Conservation (phyloP, 2,797 vertebrate species). For the Danio choprae region DNA sequence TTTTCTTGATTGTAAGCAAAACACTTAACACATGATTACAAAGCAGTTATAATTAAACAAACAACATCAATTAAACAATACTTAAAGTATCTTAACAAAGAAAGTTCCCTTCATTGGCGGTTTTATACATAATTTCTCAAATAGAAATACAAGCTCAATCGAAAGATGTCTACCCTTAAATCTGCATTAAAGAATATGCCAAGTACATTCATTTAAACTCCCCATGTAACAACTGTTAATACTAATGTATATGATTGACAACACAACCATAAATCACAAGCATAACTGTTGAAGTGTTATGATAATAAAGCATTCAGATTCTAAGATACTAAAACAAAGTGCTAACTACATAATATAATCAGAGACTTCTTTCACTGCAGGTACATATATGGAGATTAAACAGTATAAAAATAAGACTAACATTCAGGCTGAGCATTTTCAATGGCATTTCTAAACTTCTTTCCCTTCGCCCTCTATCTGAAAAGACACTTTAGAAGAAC, state of each 20-base stretch:
- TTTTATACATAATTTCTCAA: slow-evolving; percentile 2
- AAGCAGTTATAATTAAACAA: background rate
- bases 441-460: background rate
- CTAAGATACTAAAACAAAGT: slow-evolving; percentile 27
- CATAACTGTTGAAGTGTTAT: slow-evolving; percentile 1
- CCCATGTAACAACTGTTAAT: background rate
- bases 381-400: background rate
- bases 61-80: background rate
- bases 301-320: slow-evolving; percentile 2
- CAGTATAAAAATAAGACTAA: slow-evolving; percentile 4
- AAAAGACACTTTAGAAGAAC: slow-evolving; percentile 31
- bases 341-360: slow-evolving; percentile 1
- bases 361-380: background rate
- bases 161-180: slow-evolving; percentile 1
- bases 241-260: background rate
- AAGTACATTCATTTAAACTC: slow-evolving; percentile 5
- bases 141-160: background rate
- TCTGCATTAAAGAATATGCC: background rate
- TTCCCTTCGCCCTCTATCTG: background rate
- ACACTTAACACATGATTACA: background rate
- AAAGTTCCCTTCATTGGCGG: background rate
- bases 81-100: background rate
- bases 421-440: background rate
- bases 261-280: slow-evolving; percentile 2
- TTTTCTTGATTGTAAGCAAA: slow-evolving; percentile 1